phyloP scores from a whole-genome alignment of 1,140 invertebrate species.

The Eurosta solidaginis region DNA sequence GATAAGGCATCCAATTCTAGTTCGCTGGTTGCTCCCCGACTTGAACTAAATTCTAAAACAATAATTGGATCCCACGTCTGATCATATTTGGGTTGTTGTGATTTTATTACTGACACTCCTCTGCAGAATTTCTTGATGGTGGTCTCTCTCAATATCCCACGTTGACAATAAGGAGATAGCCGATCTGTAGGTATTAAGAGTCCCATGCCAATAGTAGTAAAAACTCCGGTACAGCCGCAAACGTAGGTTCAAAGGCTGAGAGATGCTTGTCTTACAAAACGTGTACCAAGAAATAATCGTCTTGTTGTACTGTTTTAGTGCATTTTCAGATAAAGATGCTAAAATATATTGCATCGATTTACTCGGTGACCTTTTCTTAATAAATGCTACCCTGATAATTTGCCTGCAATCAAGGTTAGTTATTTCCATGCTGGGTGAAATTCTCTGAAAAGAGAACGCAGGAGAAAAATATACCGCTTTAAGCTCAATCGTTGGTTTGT shows the following conservation, averaged over 20 bases:
- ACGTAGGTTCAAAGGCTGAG: too few relatives aligned
- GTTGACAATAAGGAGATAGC: background rate
- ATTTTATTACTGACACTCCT: background rate
- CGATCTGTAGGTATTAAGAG: background rate
- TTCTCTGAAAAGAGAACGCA: background rate
- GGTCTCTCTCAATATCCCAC: background rate
- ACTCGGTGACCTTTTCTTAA: background rate
- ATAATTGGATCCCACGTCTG: background rate
- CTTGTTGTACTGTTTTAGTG: background rate
- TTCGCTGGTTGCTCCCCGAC: background rate
- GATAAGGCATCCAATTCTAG: background rate
- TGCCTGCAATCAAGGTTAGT: background rate
- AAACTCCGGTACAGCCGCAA: too few relatives aligned
- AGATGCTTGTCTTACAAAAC: background rate
- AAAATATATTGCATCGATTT: background rate
- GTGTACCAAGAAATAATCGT: background rate
- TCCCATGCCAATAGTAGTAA: too few relatives aligned
- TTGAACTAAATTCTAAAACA: background rate
- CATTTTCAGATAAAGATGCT: background rate
- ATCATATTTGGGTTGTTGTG: background rate
- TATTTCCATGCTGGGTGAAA: background rate
- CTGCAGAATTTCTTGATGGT: background rate
- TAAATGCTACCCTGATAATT: background rate
- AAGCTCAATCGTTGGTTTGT: background rate
- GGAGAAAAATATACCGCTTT: background rate